Conservation (phyloP, 1,140 invertebrate genomes). For the Augochlora pura region DNA sequence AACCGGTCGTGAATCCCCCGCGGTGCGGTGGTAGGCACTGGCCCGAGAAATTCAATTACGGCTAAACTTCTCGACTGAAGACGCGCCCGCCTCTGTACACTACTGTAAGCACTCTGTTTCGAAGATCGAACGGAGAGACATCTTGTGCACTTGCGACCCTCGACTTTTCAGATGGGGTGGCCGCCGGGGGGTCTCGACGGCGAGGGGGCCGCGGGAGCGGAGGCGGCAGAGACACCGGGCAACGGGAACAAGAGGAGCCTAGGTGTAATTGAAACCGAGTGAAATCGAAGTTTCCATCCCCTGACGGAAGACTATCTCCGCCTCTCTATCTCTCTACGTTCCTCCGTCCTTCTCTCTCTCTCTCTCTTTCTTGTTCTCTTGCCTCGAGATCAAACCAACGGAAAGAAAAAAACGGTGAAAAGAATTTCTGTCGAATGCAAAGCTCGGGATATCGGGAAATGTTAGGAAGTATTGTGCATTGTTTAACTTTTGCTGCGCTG, state of each 20-base stretch:
- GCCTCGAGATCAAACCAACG: neutral
- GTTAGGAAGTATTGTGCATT: neutral
- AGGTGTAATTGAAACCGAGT: conserved; percentile 42
- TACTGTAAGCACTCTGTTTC: conserved; percentile 74
- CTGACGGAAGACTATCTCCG: neutral
- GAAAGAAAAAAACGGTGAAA: neutral
- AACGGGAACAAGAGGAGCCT: conserved; percentile 2
- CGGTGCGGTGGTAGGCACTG: conserved; percentile 75
- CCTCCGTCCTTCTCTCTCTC: neutral
- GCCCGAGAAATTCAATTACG: conserved; percentile 79
- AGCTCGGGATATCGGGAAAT: neutral
- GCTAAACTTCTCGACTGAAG: conserved; percentile 77
- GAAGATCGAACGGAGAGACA: conserved; percentile 72
- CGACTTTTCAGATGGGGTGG: conserved; percentile 10
- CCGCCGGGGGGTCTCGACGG: too few relatives aligned
- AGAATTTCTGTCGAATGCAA: neutral
- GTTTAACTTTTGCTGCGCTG: neutral
- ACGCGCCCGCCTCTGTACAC: conserved; percentile 68
- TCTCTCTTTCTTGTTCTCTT: too few relatives aligned
- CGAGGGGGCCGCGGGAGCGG: neutral
- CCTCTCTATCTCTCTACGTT: too few relatives aligned
- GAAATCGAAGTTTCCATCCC: conserved; percentile 35
- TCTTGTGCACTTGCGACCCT: conserved; percentile 46
- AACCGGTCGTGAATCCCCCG: conserved; percentile 70
- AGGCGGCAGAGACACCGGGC: too few relatives aligned